Evolutionary conservation across 2,888 invertebrate genomes (phyloP).

Genomic region (Amphimallon solstitiale): DNA sequence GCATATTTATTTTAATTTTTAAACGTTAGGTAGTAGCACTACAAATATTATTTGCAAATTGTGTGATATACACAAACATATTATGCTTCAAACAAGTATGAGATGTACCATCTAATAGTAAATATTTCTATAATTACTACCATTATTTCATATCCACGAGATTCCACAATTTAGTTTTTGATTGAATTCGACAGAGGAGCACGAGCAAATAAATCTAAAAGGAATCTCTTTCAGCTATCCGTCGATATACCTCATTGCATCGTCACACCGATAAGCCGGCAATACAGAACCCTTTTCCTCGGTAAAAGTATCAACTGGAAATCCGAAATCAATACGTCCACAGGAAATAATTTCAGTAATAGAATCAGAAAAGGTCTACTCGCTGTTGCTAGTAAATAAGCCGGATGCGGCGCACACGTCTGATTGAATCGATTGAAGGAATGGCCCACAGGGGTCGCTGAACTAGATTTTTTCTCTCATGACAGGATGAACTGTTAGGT

Average conservation of each 20-base stretch:
- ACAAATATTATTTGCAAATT: too few species aligned
- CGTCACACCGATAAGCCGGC: slow-evolving; percentile 6
- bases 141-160: too few species aligned
- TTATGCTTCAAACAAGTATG: too few species aligned
- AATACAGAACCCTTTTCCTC: slow-evolving; percentile 1
- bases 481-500: background rate
- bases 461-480: slow-evolving; percentile 7
- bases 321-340: slow-evolving; percentile 34
- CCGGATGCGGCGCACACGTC: slow-evolving; percentile 26
- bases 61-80: too few species aligned
- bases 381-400: slow-evolving; percentile 22
- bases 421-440: slow-evolving; percentile 33
- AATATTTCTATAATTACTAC: too few species aligned
- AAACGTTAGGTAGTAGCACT: too few species aligned
- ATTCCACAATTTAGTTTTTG: too few species aligned
- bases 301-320: slow-evolving; percentile 27
- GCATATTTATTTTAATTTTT: too few species aligned
- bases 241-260: slow-evolving; percentile 4
- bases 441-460: slow-evolving; percentile 30
- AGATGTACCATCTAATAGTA: too few species aligned
- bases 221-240: background rate
- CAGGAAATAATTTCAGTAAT: slow-evolving; percentile 35
- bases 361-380: slow-evolving; percentile 24
- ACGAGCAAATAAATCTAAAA: background rate
- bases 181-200: too few species aligned